These are phyloP conservation scores for Andrena bucephala DNA, from an alignment of 2,888 invertebrate species.

Conservation along the genomic window DNA sequence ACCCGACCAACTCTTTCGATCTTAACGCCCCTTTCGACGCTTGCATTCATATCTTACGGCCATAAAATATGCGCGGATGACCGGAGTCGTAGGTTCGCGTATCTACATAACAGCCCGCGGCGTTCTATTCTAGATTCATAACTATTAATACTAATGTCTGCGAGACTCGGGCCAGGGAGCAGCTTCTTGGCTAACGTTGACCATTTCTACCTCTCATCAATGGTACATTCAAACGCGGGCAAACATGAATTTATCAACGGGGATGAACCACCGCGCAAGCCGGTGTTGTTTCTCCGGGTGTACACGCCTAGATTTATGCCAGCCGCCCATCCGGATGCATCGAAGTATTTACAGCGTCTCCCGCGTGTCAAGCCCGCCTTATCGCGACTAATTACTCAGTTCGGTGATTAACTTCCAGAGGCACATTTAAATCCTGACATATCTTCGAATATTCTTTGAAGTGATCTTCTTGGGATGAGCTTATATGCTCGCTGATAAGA, in stretches of 20 bases:
- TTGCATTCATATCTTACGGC: conserved; percentile 64
- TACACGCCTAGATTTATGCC: conserved; percentile 51
- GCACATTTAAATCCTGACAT: background rate
- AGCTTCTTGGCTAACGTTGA: conserved; percentile 76
- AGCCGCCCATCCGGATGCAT: background rate
- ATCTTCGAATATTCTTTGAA: background rate
- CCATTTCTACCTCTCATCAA: conserved; percentile 80
- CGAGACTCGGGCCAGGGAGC: conserved; percentile 74
- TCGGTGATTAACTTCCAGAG: background rate
- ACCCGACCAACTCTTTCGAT: conserved; percentile 39
- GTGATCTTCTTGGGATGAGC: background rate
- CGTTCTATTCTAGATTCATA: conserved; percentile 84
- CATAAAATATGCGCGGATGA: conserved; percentile 72
- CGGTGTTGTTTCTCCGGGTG: conserved; percentile 35
- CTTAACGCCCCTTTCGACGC: conserved; percentile 22
- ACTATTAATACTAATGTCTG: conserved; percentile 84
- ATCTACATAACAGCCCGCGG: conserved; percentile 69
- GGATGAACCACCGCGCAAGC: conserved; percentile 53
- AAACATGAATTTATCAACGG: conserved; percentile 83
- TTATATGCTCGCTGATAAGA: background rate
- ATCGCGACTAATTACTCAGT: conserved; percentile 46
- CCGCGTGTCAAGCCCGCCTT: conserved; percentile 15
- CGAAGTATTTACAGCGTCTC: conserved; percentile 17
- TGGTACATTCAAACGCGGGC: conserved; percentile 82
- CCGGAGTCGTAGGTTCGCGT: conserved; percentile 71